Percentiles rank a stretch among this genome's conserved stretches.
Evolutionary conservation across 92 coral and sea anemone species (phyloP).

Genomic region (Epizoanthus rinbou): DNA sequence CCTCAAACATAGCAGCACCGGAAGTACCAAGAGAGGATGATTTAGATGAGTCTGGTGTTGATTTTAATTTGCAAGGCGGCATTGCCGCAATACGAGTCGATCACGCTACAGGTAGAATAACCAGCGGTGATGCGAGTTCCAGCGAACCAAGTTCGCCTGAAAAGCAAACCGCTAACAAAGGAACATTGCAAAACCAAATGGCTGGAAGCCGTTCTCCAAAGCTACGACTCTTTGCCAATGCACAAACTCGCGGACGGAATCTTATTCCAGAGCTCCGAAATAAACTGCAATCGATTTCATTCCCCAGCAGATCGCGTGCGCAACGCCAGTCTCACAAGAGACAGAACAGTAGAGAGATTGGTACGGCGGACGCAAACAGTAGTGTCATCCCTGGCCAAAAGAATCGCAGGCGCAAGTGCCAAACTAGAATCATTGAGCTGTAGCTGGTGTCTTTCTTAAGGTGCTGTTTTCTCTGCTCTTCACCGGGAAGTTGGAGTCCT

Average conservation of each 20-base stretch:
- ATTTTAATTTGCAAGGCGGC: slow-evolving; percentile 8
- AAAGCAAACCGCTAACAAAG: not conserved
- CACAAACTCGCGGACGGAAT: slow-evolving; percentile 89
- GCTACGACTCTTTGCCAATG: slow-evolving; percentile 80
- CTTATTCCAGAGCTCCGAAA: slow-evolving; percentile 90
- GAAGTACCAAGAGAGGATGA: not conserved
- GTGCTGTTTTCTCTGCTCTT: no score
- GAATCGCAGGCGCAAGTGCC: slow-evolving; percentile 71
- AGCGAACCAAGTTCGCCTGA: slow-evolving; percentile 10
- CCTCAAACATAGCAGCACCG: not conserved
- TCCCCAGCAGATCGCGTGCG: slow-evolving; percentile 61
- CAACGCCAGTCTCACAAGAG: slow-evolving; percentile 73
- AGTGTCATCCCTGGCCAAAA: slow-evolving; percentile 45
- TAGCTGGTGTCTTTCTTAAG: slow-evolving; percentile 7
- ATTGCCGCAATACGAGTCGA: slow-evolving; percentile 20
- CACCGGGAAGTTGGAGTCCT: no score
- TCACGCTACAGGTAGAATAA: not conserved
- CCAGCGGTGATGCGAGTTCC: not conserved
- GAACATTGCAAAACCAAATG: slow-evolving; percentile 19
- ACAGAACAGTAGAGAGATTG: slow-evolving; percentile 41
- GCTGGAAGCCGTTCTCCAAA: slow-evolving; percentile 63
- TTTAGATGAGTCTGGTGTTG: slow-evolving; percentile 18
- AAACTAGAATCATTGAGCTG: slow-evolving; percentile 84
- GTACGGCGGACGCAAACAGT: slow-evolving; percentile 40
- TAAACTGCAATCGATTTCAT: slow-evolving; percentile 84